phyloP scores from a whole-genome alignment of 2,888 invertebrate genomes.

The Volucella inanis region DNA sequence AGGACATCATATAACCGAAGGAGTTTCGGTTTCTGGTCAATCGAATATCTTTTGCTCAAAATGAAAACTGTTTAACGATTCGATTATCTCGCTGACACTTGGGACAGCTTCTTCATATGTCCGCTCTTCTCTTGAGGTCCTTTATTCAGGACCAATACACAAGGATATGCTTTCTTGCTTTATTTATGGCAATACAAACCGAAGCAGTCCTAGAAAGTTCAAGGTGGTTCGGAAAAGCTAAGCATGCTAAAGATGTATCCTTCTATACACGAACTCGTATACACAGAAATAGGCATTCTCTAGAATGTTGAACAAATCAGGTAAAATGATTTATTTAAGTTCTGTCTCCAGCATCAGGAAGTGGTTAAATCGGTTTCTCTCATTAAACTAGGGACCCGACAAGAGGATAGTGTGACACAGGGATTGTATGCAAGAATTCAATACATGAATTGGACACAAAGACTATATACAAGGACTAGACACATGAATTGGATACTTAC shows the following conservation, averaged over 20 bases:
- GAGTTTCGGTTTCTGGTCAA: slow-evolving; percentile 34
- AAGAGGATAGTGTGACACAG: background rate
- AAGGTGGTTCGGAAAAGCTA: too few relatives aligned
- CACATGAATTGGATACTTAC: slow-evolving; percentile 75
- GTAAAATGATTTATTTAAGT: slow-evolving; percentile 38
- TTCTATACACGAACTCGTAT: too few relatives aligned
- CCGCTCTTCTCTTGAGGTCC: background rate
- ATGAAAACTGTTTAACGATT: slow-evolving; percentile 32
- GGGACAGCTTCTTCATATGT: background rate
- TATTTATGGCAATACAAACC: background rate
- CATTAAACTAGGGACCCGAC: background rate
- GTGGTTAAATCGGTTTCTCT: background rate
- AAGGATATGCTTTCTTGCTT: slow-evolving; percentile 7
- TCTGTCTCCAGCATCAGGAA: background rate
- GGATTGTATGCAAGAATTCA: too few relatives aligned
- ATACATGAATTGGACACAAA: too few relatives aligned
- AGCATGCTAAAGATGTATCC: background rate
- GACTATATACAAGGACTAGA: too few relatives aligned
- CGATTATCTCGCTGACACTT: slow-evolving; percentile 41
- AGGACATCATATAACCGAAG: slow-evolving; percentile 21
- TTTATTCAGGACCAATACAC: background rate
- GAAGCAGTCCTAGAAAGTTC: too few relatives aligned
- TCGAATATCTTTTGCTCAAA: slow-evolving; percentile 33
- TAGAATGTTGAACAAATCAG: slow-evolving; percentile 3
- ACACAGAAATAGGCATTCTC: background rate